Evolutionary conservation across 2,888 invertebrate species (phyloP).

Genomic region (Nemoura dubitans): DNA sequence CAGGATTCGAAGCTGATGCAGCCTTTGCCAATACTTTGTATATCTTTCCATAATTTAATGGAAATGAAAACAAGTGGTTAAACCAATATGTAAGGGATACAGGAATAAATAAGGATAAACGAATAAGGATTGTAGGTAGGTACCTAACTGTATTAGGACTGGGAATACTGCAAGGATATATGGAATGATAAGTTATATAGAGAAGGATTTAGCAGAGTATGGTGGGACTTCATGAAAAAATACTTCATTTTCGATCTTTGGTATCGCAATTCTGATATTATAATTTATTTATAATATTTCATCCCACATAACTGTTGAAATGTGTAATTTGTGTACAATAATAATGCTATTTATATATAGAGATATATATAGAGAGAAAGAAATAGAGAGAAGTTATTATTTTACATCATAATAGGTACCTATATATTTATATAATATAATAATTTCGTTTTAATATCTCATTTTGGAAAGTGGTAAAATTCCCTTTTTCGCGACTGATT

Average conservation of each 20-base stretch:
- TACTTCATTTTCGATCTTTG: conserved; percentile 43
- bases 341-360: background rate
- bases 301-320: conserved; percentile 44
- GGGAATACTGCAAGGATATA: too few species aligned
- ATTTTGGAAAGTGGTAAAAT: background rate
- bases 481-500: background rate
- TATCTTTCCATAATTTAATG: too few species aligned
- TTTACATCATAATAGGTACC: background rate
- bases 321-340: conserved; percentile 35
- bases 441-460: conserved; percentile 5
- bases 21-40: too few species aligned
- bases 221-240: background rate
- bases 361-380: conserved; percentile 32
- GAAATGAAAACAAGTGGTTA: too few species aligned
- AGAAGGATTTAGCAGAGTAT: background rate
- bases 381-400: conserved; percentile 12
- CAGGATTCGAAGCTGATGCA: background rate
- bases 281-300: conserved; percentile 44
- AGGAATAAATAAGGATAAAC: too few species aligned
- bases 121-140: too few species aligned
- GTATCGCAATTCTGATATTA: conserved; percentile 46
- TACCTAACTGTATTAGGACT: too few species aligned
- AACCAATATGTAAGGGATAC: too few species aligned
- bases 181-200: too few species aligned
- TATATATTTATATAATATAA: background rate